Conservation (phyloP, 2,797 vertebrate species). For the Phrynocephalus vlangalii region DNA sequence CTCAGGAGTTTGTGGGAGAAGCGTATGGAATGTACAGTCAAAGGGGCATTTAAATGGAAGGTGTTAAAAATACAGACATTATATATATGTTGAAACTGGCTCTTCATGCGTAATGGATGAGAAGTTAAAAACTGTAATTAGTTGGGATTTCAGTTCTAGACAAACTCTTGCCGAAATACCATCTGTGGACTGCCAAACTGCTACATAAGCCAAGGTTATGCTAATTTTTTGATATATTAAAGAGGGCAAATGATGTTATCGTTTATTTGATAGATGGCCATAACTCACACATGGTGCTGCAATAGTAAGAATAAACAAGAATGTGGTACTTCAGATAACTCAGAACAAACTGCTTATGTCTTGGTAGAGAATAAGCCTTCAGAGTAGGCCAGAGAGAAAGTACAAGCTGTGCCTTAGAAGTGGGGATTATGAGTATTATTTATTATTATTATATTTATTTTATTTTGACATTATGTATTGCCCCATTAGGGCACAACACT, state of each 20-base stretch:
- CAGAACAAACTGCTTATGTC: neutral
- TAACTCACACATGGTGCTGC: neutral
- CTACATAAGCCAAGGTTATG: neutral
- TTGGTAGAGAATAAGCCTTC: neutral
- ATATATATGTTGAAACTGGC: neutral
- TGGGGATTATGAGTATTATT: no score
- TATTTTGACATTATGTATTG: no score
- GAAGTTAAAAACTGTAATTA: neutral
- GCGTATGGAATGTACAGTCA: neutral
- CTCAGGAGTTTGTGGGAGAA: neutral
- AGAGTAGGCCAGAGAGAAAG: neutral
- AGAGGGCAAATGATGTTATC: neutral
- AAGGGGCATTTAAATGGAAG: neutral
- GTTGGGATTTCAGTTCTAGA: neutral
- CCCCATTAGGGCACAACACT: no score
- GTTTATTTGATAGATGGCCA: neutral
- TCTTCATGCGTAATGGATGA: neutral
- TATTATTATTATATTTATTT: no score
- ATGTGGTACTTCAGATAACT: neutral
- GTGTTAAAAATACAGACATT: no score
- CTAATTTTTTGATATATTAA: neutral
- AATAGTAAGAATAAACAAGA: neutral
- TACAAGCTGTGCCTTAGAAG: neutral
- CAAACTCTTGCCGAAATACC: neutral
- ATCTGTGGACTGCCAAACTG: neutral